A percentile compares a stretch with the other conserved stretches of the same genome.
Conservation (phyloP, 2,888 invertebrate species). For the Machimus rusticus region DNA sequence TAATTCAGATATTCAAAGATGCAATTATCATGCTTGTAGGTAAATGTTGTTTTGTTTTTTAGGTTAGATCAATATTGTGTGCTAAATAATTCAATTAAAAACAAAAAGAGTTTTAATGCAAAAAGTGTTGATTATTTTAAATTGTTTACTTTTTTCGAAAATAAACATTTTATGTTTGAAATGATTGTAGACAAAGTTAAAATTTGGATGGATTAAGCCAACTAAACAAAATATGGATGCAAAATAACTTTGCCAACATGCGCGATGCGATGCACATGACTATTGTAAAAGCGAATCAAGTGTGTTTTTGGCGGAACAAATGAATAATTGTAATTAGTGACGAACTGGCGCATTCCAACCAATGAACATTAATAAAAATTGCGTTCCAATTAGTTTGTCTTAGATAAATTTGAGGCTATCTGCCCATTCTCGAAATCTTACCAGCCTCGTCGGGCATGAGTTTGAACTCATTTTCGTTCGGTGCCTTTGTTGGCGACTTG, state of each 20-base stretch:
- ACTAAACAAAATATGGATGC: not conserved
- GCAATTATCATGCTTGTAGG: no score
- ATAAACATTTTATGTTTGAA: not conserved
- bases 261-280: not conserved
- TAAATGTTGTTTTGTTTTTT: not conserved
- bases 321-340: not conserved
- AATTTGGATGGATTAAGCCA: not conserved
- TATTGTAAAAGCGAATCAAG: not conserved
- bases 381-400: not conserved
- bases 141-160: not conserved
- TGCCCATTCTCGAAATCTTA: conserved; percentile 62
- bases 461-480: conserved; percentile 71
- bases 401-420: not conserved
- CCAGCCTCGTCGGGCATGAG: conserved; percentile 75
- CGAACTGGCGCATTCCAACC: conserved; percentile 12
- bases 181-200: not conserved
- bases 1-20: not conserved
- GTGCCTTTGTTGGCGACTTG: conserved; percentile 70
- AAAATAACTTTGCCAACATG: not conserved
- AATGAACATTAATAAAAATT: not conserved
- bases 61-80: not conserved
- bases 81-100: not conserved
- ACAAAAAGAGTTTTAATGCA: not conserved
- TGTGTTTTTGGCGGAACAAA: not conserved
- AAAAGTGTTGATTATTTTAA: not conserved